These are phyloP conservation scores for Drosophila ezoana DNA, from an alignment of 2,888 invertebrate genomes.

Conservation along the genomic window DNA sequence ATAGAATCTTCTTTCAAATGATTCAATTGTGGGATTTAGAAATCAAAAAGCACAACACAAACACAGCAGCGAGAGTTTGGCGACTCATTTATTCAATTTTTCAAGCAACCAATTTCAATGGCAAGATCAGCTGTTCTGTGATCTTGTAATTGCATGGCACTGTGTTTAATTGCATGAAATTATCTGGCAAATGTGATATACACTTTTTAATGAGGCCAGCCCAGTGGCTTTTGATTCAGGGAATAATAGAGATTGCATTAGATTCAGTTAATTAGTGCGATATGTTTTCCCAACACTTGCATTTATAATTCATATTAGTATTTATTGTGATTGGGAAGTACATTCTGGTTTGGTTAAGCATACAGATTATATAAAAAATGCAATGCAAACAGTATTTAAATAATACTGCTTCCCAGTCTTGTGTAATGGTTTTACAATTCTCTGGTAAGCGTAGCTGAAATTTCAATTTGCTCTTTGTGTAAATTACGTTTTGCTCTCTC, in stretches of 20 bases:
- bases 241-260: background rate
- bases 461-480: background rate
- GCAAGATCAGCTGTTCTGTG: constrained; percentile 22
- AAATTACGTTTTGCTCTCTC: too few species aligned
- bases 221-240: constrained; percentile 1
- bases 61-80: constrained; percentile 1
- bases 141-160: background rate
- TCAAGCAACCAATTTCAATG: constrained; percentile 14
- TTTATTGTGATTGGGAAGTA: too few species aligned
- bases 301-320: too few species aligned
- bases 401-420: background rate
- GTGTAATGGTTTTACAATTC: background rate
- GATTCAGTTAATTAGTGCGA: too few species aligned
- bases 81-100: constrained; percentile 17
- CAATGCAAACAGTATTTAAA: too few species aligned
- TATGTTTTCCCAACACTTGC: too few species aligned
- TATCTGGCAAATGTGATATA: background rate
- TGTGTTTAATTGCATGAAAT: background rate
- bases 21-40: constrained; percentile 25
- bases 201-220: background rate
- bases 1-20: constrained; percentile 28
- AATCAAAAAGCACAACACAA: constrained; percentile 6
- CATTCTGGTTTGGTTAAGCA: too few species aligned
- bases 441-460: too few species aligned
- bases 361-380: too few species aligned